Percentiles rank a stretch among this genome's conserved stretches.
These are phyloP conservation scores for Pecten maximus DNA, from an alignment of 2,888 invertebrate genomes.

Conservation along the genomic window DNA sequence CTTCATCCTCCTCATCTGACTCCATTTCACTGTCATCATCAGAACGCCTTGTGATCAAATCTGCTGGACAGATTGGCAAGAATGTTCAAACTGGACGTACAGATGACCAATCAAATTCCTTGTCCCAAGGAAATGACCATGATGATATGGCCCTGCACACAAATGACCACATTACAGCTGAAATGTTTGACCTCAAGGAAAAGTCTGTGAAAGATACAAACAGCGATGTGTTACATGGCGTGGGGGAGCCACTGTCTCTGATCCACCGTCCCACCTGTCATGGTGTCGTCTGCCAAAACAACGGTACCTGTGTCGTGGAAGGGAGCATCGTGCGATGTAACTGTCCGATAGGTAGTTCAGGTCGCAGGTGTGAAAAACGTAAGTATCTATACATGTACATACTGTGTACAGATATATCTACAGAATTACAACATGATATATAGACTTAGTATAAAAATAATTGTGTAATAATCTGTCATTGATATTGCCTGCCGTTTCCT, in stretches of 20 bases:
- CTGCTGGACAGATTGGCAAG: background rate
- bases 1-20: background rate
- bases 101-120: background rate
- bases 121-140: background rate
- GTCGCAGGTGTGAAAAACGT: slow-evolving; percentile 92
- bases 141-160: background rate
- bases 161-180: background rate
- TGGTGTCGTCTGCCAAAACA: slow-evolving; percentile 69
- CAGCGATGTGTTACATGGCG: background rate
- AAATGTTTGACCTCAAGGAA: slow-evolving; percentile 2
- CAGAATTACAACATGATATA: no score
- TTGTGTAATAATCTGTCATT: no score
- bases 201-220: background rate
- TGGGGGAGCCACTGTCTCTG: slow-evolving; percentile 43
- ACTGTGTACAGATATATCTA: no score
- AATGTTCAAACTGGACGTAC: background rate
- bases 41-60: background rate
- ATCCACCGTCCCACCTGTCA: slow-evolving; percentile 60
- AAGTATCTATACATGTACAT: slow-evolving; percentile 57
- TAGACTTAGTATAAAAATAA: no score
- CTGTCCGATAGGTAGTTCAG: slow-evolving; percentile 94
- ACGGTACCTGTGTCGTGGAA: slow-evolving; percentile 76
- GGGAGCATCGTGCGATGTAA: slow-evolving; percentile 85
- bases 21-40: background rate
- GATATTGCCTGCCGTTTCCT: no score